Conservation (phyloP, 2,888 invertebrate genomes). For the Hemicrepidius hirtus region DNA sequence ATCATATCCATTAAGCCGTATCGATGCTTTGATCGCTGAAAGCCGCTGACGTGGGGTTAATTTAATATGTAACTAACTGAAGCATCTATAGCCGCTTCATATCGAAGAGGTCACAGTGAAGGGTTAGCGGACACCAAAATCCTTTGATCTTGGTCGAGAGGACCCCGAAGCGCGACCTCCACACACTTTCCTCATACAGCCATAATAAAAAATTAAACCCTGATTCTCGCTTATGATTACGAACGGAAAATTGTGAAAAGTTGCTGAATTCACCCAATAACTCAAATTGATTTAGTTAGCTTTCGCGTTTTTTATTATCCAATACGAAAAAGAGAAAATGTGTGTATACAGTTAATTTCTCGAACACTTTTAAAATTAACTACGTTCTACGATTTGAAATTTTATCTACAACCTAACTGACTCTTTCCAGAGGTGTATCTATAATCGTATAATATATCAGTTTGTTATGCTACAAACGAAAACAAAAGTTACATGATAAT, state of each 20-base stretch:
- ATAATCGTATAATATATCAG: no score
- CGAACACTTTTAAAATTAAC: no score
- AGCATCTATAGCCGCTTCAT: constrained; percentile 39
- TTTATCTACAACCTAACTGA: no score
- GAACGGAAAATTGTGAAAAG: constrained; percentile 19
- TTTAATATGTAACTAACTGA: constrained; percentile 44
- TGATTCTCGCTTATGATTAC: constrained; percentile 14
- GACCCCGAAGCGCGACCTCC: constrained; percentile 34
- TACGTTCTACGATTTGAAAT: no score
- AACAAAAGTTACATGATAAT: no score
- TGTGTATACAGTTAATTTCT: no score
- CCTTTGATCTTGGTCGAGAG: constrained; percentile 46
- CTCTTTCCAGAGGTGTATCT: no score
- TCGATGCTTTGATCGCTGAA: constrained; percentile 34
- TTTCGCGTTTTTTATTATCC: background rate
- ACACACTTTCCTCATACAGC: constrained; percentile 30
- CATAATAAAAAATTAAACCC: constrained; percentile 20
- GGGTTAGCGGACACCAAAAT: constrained; percentile 42
- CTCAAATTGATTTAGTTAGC: constrained; percentile 5
- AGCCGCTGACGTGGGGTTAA: constrained; percentile 42
- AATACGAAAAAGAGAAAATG: no score
- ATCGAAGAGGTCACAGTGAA: constrained; percentile 35
- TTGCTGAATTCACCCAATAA: constrained; percentile 1
- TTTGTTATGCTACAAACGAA: no score
- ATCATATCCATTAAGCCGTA: constrained; percentile 28